These are phyloP conservation scores for Drosophila austrosaltans DNA, from an alignment of 2,888 invertebrate genomes.

Conservation along the genomic window DNA sequence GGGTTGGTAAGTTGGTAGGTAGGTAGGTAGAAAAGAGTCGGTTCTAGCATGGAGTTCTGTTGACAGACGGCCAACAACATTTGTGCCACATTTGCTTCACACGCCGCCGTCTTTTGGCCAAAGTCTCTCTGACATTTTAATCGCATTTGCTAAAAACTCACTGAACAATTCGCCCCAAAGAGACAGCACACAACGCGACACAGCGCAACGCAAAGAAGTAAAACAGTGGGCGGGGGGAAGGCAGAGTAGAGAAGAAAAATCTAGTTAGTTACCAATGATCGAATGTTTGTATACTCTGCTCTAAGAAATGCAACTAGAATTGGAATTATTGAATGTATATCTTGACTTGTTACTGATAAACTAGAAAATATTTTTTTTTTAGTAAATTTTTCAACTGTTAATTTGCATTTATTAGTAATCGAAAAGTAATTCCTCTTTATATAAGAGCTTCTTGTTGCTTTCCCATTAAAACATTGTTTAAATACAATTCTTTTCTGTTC, in stretches of 20 bases:
- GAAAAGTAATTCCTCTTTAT: no score
- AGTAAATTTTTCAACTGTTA: no score
- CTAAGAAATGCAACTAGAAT: no score
- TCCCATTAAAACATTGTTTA: no score
- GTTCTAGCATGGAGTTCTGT: slow-evolving; percentile 40
- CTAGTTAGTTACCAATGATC: background rate
- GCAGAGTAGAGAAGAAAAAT: background rate
- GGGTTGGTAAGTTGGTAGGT: background rate
- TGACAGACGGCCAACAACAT: slow-evolving; percentile 74
- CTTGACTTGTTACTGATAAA: no score
- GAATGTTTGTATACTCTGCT: slow-evolving; percentile 24
- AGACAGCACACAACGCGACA: slow-evolving; percentile 14
- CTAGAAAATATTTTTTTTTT: no score
- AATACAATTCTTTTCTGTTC: no score
- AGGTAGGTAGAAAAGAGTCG: slow-evolving; percentile 5
- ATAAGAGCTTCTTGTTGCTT: no score
- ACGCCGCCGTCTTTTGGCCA: slow-evolving; percentile 61
- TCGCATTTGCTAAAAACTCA: slow-evolving; percentile 83
- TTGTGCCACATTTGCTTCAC: slow-evolving; percentile 74
- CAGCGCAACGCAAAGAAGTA: slow-evolving; percentile 12
- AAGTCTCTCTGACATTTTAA: slow-evolving; percentile 79
- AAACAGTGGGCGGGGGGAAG: background rate
- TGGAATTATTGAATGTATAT: no score
- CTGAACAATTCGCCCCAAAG: slow-evolving; percentile 78
- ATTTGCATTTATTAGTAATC: no score